Conservation (phyloP, 2,113 vertebrate species). For the Xiphorhynchus elegans region DNA sequence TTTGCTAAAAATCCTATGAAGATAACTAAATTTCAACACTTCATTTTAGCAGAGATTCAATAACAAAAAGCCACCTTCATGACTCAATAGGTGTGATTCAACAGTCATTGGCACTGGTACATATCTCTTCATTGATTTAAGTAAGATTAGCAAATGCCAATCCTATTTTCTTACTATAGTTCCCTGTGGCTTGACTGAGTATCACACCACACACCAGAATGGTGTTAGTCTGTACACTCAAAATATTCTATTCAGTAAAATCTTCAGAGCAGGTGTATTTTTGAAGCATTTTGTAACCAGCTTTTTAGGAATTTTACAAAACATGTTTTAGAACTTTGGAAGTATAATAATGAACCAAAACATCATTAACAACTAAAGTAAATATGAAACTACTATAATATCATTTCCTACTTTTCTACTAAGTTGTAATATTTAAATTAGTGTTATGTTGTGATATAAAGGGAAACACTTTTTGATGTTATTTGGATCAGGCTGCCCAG, state of each 20-base stretch:
- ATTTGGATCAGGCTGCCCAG: neutral
- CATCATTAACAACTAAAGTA: neutral
- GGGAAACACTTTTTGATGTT: neutral
- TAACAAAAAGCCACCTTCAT: neutral
- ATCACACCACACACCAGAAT: neutral
- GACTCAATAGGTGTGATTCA: neutral
- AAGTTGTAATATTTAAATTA: neutral
- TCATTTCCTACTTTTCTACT: neutral
- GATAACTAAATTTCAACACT: neutral
- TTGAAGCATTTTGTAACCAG: neutral
- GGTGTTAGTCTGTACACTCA: rapidly evolving
- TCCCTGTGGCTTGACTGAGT: neutral
- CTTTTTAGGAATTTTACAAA: neutral
- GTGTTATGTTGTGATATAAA: neutral
- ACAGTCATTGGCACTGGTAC: neutral
- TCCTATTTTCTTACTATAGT: neutral
- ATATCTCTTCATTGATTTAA: neutral
- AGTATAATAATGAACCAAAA: neutral
- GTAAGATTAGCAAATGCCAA: neutral
- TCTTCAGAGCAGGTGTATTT: neutral
- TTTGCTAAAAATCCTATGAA: neutral
- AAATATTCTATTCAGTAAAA: neutral
- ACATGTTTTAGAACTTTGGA: neutral
- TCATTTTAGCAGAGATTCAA: neutral
- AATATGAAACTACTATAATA: neutral